These are phyloP conservation scores for Phaethornis superciliosus DNA, from an alignment of 2,113 vertebrate genomes.

Conservation along the genomic window DNA sequence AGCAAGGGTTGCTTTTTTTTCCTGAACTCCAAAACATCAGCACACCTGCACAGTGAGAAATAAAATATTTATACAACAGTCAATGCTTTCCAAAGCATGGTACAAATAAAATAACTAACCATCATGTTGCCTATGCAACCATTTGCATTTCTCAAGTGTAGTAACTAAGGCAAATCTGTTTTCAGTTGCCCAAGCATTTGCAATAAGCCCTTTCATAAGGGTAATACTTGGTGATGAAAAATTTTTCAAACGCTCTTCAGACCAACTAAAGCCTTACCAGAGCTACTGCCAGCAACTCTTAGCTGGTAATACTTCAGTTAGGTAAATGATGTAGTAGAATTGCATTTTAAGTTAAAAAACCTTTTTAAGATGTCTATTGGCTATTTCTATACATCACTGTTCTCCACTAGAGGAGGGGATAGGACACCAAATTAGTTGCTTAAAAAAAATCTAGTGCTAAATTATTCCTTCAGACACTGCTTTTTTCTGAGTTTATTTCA, in stretches of 20 bases:
- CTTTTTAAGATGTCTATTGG: neutral
- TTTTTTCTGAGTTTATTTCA: neutral
- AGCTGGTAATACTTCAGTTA: neutral
- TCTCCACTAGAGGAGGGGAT: neutral
- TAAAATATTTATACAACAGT: neutral
- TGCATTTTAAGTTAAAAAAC: neutral
- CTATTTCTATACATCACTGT: neutral
- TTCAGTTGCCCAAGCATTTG: neutral
- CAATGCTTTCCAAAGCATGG: neutral
- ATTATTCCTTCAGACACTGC: neutral
- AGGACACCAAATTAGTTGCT: neutral
- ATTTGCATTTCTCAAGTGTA: neutral
- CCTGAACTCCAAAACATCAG: neutral
- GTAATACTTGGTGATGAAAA: neutral
- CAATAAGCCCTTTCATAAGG: neutral
- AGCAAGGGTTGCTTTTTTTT: neutral
- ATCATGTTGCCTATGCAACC: neutral
- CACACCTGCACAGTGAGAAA: neutral
- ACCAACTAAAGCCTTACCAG: neutral
- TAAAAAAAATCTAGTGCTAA: neutral
- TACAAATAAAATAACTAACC: neutral
- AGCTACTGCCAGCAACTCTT: neutral
- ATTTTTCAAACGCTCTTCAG: neutral
- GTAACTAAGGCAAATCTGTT: neutral
- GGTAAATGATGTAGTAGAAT: neutral